A percentile compares a stretch with the other conserved stretches of the same genome.
phyloP scores from a whole-genome alignment of 1,140 invertebrate genomes.

The Cherax quadricarinatus region DNA sequence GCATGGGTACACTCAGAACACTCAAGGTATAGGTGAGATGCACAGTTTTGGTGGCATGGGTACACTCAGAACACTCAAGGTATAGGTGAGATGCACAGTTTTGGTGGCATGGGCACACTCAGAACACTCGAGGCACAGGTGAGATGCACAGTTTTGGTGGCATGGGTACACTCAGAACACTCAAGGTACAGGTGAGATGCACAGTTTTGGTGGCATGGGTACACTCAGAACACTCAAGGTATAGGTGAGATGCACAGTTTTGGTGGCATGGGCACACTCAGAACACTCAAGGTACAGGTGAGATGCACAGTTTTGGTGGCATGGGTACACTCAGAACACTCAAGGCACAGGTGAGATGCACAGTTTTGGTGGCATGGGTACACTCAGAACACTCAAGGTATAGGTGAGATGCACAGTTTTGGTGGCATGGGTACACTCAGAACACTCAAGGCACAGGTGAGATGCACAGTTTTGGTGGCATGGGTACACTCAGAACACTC shows the following conservation, averaged over 20 bases:
- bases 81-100: slow-evolving; percentile 82
- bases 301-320: slow-evolving; percentile 80
- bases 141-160: slow-evolving; percentile 80
- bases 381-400: slow-evolving; percentile 80
- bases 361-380: slow-evolving; percentile 81
- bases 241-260: slow-evolving; percentile 81
- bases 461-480: slow-evolving; percentile 80
- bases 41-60: slow-evolving; percentile 81
- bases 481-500: slow-evolving; percentile 81
- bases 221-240: slow-evolving; percentile 80
- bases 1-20: slow-evolving; percentile 81
- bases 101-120: slow-evolving; percentile 80
- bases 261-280: slow-evolving; percentile 80
- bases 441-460: slow-evolving; percentile 81
- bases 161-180: slow-evolving; percentile 80
- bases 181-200: slow-evolving; percentile 81
- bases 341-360: slow-evolving; percentile 81
- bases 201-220: slow-evolving; percentile 81
- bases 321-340: slow-evolving; percentile 80
- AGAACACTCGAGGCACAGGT: slow-evolving; percentile 81
- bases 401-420: slow-evolving; percentile 80
- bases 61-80: slow-evolving; percentile 80
- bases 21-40: slow-evolving; percentile 80
- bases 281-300: slow-evolving; percentile 82
- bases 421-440: slow-evolving; percentile 80